Base-by-base conservation (phyloP, 2,797 vertebrate genomes). In the Dipus sagitta region DNA sequence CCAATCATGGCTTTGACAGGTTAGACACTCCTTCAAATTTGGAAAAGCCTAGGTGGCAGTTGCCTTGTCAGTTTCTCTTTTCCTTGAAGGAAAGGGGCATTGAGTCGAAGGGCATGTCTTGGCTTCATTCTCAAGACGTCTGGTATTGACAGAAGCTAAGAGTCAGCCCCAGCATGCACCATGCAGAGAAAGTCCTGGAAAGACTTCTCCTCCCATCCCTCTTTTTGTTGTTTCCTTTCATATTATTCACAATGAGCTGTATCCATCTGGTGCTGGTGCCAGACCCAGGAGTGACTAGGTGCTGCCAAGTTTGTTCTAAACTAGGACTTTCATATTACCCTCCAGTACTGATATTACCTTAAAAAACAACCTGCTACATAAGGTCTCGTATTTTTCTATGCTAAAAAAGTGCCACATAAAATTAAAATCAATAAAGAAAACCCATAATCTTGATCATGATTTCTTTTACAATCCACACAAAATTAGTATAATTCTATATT, bases 131-230 rank as follows among this genome's bases (percentile, higher is more conserved):
- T 87, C 75, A 84, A 87, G 91, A 82, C 0, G 93, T 95, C 96
- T 96, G 95, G 77, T 90, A 94, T 28, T 90, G 81, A 92, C 95
- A 96, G 96, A 96, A 96, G 96, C 88, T 86, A 79, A 87, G 87
- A 90, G 79, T 88, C 72, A 34, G 88, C 18, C 76, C 54, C 86
- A 84, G 85, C 62, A 18, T 23, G 65, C 17, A 68, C 70, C 83
- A 75, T 11, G 68, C 65, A 65, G 92, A 26, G 74, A 76, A 92
- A 81, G 74, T 78, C 64, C 92, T 95, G 87, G 94, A 94, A 90
- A 87, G 84, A 42, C 30, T 80, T 81, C 58, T 64, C 4, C 64
- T 70, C 83, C 67, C 68, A 89, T 86, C 58, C 26, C 64, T 88
- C 85, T 92, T 92, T 77, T 38, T 81, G 28, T 89, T 92, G 60